Base-by-base conservation (phyloP, 92 coral and sea anemone genomes). In the Phenganax marumi region DNA sequence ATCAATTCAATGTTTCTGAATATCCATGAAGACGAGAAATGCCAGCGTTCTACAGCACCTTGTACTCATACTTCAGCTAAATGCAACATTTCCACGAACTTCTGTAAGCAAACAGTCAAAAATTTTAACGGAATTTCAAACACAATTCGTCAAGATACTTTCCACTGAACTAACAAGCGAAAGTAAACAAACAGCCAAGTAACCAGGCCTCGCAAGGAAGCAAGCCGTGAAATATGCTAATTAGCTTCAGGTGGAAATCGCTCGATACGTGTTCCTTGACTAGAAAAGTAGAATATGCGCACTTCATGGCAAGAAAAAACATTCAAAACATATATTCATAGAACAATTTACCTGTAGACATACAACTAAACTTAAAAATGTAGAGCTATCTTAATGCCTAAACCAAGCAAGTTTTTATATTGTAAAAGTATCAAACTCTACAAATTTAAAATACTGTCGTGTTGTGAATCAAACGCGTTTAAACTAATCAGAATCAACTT, bases 161-260 rank as follows among this genome's bases (percentile, higher is more conserved):
- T 33, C 5, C 43, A 33, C 43, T 33, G 3, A 5, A 33, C 43
- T 26, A 13, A 23, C 50, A 68, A 10, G 49, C 8, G 49, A 12
- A 68, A 26, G 73, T 68, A 70, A 70, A 70, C 75, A 70, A 70
- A 70, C 13, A 21, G 54, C 53, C 54, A 43, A 70, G 75, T 46
- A 22, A 70, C 75, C 75, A 17, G 8, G 75, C 75, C 75, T 70
- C n/a, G 3, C 22, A 10, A 0, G 10, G 11, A 54, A 54, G 11
- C 11, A 54, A 33, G 43, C 43, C 43, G 43, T 33, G 43, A 33
- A 33, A 33, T 33, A 33, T 33, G 43, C 43, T 33, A 33, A 33
- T 33, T 33, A 33, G 43, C 43, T 33, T 33, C 43, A 33, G 43
- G 43, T 33, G 43, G 43, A 33, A 33, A 33, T 5, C 2, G 3